phyloP scores from a whole-genome alignment of 2,797 vertebrate genomes.

The Chlorospingus semifuscus region DNA sequence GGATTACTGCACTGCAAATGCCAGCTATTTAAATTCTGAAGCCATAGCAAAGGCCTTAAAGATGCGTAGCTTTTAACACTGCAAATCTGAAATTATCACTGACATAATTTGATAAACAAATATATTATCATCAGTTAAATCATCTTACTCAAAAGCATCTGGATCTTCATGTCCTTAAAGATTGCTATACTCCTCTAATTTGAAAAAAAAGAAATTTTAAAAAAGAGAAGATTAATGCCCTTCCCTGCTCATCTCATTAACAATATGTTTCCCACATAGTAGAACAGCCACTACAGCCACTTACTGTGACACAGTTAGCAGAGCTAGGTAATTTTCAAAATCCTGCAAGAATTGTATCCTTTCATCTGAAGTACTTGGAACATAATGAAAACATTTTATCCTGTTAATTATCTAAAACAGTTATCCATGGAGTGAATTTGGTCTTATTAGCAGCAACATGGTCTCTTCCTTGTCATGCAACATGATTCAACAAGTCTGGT shows the following conservation, averaged over 20 bases:
- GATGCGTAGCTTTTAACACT: neutral
- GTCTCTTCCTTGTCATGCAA: neutral
- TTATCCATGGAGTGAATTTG: neutral
- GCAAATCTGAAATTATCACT: neutral
- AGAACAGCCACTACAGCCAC: neutral
- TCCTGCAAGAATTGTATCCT: neutral
- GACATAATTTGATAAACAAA: neutral
- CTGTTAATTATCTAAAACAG: neutral
- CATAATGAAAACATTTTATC: conserved; percentile 9
- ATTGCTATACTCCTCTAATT: neutral
- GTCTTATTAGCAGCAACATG: neutral
- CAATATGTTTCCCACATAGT: neutral
- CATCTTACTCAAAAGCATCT: neutral
- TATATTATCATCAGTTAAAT: neutral
- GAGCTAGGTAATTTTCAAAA: neutral
- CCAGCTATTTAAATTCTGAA: neutral
- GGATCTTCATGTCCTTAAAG: neutral
- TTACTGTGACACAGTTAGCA: neutral
- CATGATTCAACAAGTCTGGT: neutral
- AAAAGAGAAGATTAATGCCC: neutral
- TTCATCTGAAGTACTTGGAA: neutral
- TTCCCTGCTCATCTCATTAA: neutral
- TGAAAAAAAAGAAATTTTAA: no score
- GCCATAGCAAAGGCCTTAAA: neutral
- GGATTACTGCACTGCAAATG: neutral